Conservation (phyloP, 2,797 vertebrate species). For the Phrynocephalus vlangalii region DNA sequence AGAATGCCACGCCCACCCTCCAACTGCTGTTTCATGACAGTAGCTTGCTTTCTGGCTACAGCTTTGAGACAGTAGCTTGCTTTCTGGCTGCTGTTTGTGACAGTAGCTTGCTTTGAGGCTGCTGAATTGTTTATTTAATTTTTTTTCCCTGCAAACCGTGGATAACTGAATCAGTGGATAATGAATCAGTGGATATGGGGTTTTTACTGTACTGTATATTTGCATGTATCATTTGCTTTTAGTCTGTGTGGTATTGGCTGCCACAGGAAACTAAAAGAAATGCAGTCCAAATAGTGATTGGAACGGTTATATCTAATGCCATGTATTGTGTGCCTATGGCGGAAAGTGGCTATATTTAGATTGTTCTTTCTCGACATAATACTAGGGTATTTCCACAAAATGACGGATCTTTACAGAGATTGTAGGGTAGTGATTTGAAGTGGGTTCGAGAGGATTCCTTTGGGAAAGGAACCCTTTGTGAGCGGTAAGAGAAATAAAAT, state of each 20-base stretch:
- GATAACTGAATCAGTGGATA: no score
- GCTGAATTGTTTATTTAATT: no score
- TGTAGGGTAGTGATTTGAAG: constrained; percentile 46
- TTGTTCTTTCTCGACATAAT: constrained; percentile 55
- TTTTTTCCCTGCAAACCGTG: no score
- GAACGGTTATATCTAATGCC: constrained; percentile 24
- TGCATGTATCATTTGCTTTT: not conserved
- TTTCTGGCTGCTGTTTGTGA: no score
- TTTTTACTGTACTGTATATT: no score
- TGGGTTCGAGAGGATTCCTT: constrained; percentile 30
- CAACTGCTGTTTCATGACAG: no score
- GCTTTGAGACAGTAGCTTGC: no score
- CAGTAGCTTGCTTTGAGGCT: no score
- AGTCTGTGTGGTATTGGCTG: not conserved
- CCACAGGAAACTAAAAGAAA: not conserved
- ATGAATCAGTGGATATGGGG: no score
- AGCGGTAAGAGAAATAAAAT: not conserved
- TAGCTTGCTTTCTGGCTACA: no score
- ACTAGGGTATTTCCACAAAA: constrained; percentile 62
- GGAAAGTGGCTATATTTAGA: constrained; percentile 50
- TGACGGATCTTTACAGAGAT: constrained; percentile 61
- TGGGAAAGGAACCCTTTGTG: constrained; percentile 1
- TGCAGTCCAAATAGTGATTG: not conserved
- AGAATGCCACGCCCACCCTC: no score
- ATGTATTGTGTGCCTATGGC: constrained; percentile 33